phyloP scores from a whole-genome alignment of 1,140 invertebrate species.

The Drosophila albomicans region DNA sequence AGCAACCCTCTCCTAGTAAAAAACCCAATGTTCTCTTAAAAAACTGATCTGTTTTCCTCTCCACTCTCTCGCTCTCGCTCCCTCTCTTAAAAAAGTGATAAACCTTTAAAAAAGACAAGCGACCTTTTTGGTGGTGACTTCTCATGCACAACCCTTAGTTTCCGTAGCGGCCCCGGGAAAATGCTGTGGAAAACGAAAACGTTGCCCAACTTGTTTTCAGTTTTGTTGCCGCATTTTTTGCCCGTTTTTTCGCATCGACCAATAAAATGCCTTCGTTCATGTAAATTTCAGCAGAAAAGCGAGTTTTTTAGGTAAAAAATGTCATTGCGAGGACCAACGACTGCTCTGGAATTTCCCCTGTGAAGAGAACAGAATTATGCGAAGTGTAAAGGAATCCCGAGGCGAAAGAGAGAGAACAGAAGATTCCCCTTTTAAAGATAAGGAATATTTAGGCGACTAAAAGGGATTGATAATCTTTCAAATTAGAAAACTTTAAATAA shows the following conservation, averaged over 20 bases:
- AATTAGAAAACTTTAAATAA: too few species aligned
- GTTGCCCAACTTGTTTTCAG: constrained; percentile 47
- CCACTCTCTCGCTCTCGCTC: constrained; percentile 9
- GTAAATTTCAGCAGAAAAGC: constrained; percentile 75
- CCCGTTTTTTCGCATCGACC: constrained; percentile 61
- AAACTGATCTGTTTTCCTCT: constrained; percentile 36
- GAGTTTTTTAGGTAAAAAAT: constrained; percentile 82
- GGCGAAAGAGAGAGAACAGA: not conserved
- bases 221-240: constrained; percentile 49
- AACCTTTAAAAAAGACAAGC: constrained; percentile 56
- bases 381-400: constrained; percentile 51
- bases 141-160: constrained; percentile 53
- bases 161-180: constrained; percentile 58
- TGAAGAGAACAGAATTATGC: not conserved
- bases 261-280: constrained; percentile 78
- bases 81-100: constrained; percentile 72
- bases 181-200: constrained; percentile 61
- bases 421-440: not conserved
- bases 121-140: constrained; percentile 33
- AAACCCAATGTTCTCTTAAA: constrained; percentile 44
- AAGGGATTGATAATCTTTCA: too few species aligned
- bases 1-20: constrained; percentile 67
- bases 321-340: constrained; percentile 36
- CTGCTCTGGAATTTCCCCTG: constrained; percentile 71
- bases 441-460: not conserved